Conservation (phyloP, 92 coral and sea anemone genomes). For the Porites divaricata region DNA sequence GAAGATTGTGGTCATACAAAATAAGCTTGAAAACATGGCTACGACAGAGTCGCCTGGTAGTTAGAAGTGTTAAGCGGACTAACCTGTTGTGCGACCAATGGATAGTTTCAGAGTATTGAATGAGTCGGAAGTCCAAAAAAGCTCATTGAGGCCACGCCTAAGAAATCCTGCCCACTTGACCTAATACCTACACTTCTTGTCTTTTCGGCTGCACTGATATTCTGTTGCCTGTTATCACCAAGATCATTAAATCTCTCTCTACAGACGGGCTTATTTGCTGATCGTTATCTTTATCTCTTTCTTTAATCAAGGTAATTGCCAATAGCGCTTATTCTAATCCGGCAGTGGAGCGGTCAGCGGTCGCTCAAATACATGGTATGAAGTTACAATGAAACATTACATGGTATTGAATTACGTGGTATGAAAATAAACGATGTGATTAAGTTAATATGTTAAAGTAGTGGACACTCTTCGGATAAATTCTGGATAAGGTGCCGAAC, state of each 20-base stretch:
- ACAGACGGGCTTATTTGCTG: too few species aligned
- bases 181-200: not conserved
- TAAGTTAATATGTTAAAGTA: too few species aligned
- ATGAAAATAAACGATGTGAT: too few species aligned
- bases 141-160: not conserved
- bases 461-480: too few species aligned
- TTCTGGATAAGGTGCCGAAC: too few species aligned
- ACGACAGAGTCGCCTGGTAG: not conserved
- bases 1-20: slow-evolving; percentile 41
- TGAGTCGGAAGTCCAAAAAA: not conserved
- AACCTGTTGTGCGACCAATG: not conserved
- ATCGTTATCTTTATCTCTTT: too few species aligned
- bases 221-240: not conserved
- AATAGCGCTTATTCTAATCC: too few species aligned
- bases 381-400: too few species aligned
- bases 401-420: too few species aligned
- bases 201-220: not conserved
- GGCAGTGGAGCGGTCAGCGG: too few species aligned
- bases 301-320: too few species aligned
- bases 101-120: not conserved
- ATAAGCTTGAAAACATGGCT: not conserved
- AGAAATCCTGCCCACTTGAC: not conserved
- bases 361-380: too few species aligned
- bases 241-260: not conserved
- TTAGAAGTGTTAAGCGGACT: not conserved